Percentiles rank a stretch among this genome's conserved stretches.
Conservation (phyloP, 1,140 invertebrate species). For the Nasonia giraulti region DNA sequence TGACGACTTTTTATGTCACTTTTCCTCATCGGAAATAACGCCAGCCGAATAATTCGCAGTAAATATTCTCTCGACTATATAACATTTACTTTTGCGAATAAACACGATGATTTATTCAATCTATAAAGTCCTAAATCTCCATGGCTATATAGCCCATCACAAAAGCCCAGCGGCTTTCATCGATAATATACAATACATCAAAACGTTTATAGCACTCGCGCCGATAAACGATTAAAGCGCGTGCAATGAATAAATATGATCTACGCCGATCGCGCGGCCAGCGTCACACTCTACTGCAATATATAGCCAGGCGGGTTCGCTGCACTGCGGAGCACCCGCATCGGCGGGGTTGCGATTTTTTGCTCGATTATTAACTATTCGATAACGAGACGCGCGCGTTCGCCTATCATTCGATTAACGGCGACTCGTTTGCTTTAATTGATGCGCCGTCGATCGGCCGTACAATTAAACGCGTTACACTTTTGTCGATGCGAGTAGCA, state of each 20-base stretch:
- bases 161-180: not conserved
- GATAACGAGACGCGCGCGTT: constrained; percentile 14
- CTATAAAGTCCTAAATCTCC: too few species aligned
- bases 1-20: not conserved
- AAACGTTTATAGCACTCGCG: not conserved
- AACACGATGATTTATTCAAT: too few species aligned
- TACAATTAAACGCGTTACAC: not conserved
- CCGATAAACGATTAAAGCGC: constrained; percentile 5
- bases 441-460: not conserved
- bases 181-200: constrained; percentile 18
- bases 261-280: not conserved
- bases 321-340: not conserved
- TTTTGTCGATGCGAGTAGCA: not conserved
- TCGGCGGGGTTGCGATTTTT: not conserved
- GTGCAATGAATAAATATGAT: constrained; percentile 41
- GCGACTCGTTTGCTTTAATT: not conserved
- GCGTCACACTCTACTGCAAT: not conserved
- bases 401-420: not conserved
- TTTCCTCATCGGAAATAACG: not conserved
- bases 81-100: too few species aligned
- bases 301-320: not conserved
- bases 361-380: constrained; percentile 35
- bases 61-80: too few species aligned
- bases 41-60: too few species aligned
- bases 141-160: too few species aligned